phyloP scores from a whole-genome alignment of 2,888 invertebrate species.

The Adelognathus sp. region DNA sequence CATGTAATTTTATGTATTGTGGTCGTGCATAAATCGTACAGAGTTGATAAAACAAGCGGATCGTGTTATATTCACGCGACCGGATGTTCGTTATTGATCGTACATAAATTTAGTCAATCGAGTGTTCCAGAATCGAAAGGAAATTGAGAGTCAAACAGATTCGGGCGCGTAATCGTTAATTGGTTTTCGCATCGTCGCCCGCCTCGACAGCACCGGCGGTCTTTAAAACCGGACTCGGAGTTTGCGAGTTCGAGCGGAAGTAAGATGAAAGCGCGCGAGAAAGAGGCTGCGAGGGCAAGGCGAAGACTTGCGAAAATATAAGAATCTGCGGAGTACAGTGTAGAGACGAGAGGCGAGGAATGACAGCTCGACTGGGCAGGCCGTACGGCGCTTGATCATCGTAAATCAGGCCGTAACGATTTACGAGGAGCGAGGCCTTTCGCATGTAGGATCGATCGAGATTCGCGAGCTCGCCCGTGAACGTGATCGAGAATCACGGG shows the following conservation, averaged over 20 bases:
- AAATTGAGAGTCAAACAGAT: background rate
- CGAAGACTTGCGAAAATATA: slow-evolving; percentile 6
- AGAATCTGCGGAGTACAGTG: background rate
- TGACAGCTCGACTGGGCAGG: background rate
- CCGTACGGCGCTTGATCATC: slow-evolving; percentile 1
- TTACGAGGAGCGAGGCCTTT: slow-evolving; percentile 51
- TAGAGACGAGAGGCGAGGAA: background rate
- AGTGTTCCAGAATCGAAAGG: background rate
- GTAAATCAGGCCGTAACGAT: slow-evolving; percentile 48
- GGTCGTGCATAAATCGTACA: background rate
- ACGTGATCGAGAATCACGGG: slow-evolving; percentile 20
- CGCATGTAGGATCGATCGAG: slow-evolving; percentile 5
- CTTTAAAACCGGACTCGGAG: background rate
- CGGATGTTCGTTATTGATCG: background rate
- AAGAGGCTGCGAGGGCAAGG: background rate
- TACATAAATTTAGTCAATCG: background rate
- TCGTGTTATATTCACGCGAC: background rate
- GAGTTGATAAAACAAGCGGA: background rate
- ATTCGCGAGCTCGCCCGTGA: slow-evolving; percentile 16
- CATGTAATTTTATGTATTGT: background rate
- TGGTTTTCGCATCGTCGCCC: background rate
- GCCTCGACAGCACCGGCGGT: background rate
- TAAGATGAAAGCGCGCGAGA: slow-evolving; percentile 2
- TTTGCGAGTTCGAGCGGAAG: slow-evolving; percentile 8
- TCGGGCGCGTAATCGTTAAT: slow-evolving; percentile 3